Conservation (phyloP, 1,140 invertebrate species). For the Lerema accius region DNA sequence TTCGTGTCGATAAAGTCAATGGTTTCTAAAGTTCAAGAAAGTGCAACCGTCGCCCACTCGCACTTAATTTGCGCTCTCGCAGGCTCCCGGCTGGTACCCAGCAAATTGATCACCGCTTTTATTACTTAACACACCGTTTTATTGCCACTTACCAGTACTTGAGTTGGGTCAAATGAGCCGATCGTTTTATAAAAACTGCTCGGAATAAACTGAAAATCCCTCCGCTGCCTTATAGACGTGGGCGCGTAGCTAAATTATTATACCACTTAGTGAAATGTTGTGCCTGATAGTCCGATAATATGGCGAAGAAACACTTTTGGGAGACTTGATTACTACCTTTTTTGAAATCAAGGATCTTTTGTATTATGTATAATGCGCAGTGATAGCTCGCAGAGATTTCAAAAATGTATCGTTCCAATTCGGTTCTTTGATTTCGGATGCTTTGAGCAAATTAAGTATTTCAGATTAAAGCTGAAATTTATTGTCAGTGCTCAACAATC, state of each 20-base stretch:
- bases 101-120: conserved; percentile 56
- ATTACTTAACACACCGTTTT: conserved; percentile 50
- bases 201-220: conserved; percentile 24
- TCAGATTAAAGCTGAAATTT: too few relatives aligned
- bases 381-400: too few relatives aligned
- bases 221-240: conserved; percentile 14
- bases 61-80: conserved; percentile 48
- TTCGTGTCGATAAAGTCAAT: conserved; percentile 40
- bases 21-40: conserved; percentile 50
- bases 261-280: conserved; percentile 21
- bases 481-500: too few relatives aligned
- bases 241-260: conserved; percentile 12
- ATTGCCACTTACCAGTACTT: conserved; percentile 39
- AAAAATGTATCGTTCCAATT: too few relatives aligned
- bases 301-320: conserved; percentile 11
- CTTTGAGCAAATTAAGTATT: too few relatives aligned
- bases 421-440: too few relatives aligned
- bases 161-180: conserved; percentile 25
- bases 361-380: not conserved
- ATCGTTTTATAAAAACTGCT: conserved; percentile 27
- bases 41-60: conserved; percentile 46
- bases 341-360: not conserved
- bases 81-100: conserved; percentile 44
- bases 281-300: conserved; percentile 11
- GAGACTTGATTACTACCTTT: conserved; percentile 9